These are phyloP conservation scores for Bombyx mandarina DNA, from an alignment of 1,140 invertebrate species.

Conservation along the genomic window DNA sequence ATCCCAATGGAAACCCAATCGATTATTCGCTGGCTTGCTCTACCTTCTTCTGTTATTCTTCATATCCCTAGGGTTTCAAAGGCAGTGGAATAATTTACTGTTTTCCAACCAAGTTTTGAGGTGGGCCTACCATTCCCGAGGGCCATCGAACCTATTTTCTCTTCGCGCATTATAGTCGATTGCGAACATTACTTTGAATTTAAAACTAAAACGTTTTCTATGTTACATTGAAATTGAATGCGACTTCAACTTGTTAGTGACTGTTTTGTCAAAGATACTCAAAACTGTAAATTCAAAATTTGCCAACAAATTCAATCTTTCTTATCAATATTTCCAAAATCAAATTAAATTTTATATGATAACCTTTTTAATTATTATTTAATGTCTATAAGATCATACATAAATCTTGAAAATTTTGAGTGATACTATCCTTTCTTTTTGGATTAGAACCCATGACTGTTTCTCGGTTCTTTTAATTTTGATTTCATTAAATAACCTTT, in stretches of 20 bases:
- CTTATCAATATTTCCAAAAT: background rate
- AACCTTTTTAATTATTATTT: too few species aligned
- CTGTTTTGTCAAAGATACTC: background rate
- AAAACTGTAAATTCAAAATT: background rate
- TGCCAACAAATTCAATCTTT: background rate
- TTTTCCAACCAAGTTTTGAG: constrained; percentile 48
- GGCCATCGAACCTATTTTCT: constrained; percentile 26
- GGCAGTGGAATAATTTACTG: constrained; percentile 52
- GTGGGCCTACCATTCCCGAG: constrained; percentile 26
- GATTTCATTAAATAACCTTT: too few species aligned
- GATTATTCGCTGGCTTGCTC: constrained; percentile 26
- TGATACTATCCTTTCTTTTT: too few species aligned
- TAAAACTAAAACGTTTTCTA: constrained; percentile 6
- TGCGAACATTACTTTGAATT: constrained; percentile 18
- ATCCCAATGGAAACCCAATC: constrained; percentile 18
- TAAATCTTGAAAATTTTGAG: too few species aligned
- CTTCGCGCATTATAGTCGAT: constrained; percentile 23
- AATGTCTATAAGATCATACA: too few species aligned
- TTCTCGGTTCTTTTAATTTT: too few species aligned
- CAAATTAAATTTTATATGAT: background rate
- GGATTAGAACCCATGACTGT: too few species aligned
- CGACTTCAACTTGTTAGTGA: background rate
- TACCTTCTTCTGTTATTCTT: constrained; percentile 54
- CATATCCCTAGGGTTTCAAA: constrained; percentile 21
- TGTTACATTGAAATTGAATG: background rate